Percentiles rank a stretch among this genome's conserved stretches.
Evolutionary conservation across 2,888 invertebrate genomes (phyloP).

Genomic region (Nephrotoma guestfalica): DNA sequence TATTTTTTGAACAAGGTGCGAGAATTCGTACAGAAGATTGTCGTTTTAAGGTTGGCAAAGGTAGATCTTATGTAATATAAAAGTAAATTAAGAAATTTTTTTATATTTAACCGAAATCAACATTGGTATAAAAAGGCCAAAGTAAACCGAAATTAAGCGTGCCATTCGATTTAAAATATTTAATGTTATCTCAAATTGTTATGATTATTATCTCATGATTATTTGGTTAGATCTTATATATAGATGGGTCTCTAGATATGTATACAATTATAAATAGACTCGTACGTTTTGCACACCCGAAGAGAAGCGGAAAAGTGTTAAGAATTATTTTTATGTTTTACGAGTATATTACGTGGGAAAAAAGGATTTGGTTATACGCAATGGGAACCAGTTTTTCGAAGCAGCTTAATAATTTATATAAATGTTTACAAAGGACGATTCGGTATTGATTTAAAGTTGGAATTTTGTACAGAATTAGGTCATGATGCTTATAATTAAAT

Average conservation of each 20-base stretch:
- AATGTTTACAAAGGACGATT: background rate
- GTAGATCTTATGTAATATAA: background rate
- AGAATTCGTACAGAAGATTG: background rate
- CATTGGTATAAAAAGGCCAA: background rate
- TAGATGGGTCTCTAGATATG: background rate
- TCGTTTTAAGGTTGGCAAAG: background rate
- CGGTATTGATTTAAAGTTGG: background rate
- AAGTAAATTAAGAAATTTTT: background rate
- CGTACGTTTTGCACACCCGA: background rate
- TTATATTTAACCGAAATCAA: background rate
- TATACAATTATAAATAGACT: background rate
- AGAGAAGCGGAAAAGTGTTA: background rate
- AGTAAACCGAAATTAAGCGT: background rate
- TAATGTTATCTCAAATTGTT: background rate
- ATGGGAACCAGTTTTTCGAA: background rate
- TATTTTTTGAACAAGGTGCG: background rate
- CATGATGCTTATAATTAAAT: background rate
- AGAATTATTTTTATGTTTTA: background rate
- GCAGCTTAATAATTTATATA: background rate
- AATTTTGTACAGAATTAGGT: background rate
- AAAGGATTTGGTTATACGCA: background rate
- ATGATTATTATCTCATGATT: background rate
- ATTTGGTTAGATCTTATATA: background rate
- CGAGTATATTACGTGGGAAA: background rate
- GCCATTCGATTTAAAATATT: background rate